phyloP scores from a whole-genome alignment of 1,140 invertebrate genomes.

The Zaprionus nigranus region DNA sequence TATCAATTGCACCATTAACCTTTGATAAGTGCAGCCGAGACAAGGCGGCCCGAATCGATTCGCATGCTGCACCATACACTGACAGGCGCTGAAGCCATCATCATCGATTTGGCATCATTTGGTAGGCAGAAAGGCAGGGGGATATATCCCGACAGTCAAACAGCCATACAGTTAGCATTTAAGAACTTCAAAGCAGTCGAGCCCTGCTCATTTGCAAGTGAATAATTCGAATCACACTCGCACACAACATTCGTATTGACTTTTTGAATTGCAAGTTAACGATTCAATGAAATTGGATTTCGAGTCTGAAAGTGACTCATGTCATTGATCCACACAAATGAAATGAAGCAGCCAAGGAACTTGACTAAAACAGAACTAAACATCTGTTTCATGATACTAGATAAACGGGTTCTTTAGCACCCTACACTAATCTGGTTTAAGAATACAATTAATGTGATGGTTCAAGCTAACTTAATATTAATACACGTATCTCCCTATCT shows the following conservation, averaged over 20 bases:
- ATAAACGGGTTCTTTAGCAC: not conserved
- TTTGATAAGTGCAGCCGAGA: conserved; percentile 49
- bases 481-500: no score
- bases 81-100: conserved; percentile 8
- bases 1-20: conserved; percentile 73
- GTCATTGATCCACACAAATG: conserved; percentile 22
- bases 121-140: not conserved
- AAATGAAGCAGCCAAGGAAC: not conserved
- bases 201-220: no score
- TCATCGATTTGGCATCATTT: conserved; percentile 33
- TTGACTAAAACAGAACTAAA: not conserved
- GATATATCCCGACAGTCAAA: not conserved
- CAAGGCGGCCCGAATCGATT: not conserved
- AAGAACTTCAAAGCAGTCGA: conserved; percentile 14
- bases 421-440: not conserved
- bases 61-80: not conserved
- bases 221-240: conserved; percentile 29
- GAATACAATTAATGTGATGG: no score
- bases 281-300: conserved; percentile 4
- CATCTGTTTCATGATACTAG: not conserved
- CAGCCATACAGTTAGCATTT: not conserved
- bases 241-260: not conserved
- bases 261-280: conserved; percentile 9
- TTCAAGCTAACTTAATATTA: no score
- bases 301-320: conserved; percentile 9